phyloP scores from a whole-genome alignment of 2,797 vertebrate genomes.

The Protonibea diacanthus region DNA sequence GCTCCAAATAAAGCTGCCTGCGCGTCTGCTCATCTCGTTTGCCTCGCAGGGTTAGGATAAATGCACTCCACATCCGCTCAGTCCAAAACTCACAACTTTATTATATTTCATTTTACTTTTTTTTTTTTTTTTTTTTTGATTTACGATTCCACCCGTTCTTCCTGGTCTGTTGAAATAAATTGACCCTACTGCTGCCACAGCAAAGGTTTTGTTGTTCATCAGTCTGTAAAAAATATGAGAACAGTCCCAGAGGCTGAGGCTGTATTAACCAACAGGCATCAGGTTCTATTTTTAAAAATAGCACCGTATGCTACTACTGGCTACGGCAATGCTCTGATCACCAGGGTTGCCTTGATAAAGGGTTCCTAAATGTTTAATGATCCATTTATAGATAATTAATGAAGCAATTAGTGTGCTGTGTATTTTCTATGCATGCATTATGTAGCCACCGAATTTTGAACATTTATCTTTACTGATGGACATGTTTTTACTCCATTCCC shows the following conservation, averaged over 20 bases:
- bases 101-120: slow-evolving; percentile 53
- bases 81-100: slow-evolving; percentile 54
- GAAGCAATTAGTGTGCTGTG: slow-evolving; percentile 77
- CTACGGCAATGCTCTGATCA: slow-evolving; percentile 58
- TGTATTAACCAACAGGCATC: slow-evolving; percentile 60
- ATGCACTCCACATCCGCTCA: slow-evolving; percentile 58
- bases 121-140: slow-evolving; percentile 60
- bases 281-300: slow-evolving; percentile 70
- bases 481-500: slow-evolving; percentile 64
- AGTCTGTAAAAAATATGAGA: slow-evolving; percentile 48
- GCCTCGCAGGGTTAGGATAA: slow-evolving; percentile 66
- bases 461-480: slow-evolving; percentile 71
- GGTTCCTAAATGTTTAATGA: slow-evolving; percentile 76
- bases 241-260: slow-evolving; percentile 48
- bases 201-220: slow-evolving; percentile 58
- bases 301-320: slow-evolving; percentile 38
- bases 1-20: slow-evolving; percentile 74
- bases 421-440: slow-evolving; percentile 73
- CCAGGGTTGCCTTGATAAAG: slow-evolving; percentile 71
- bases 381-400: slow-evolving; percentile 80
- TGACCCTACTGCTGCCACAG: slow-evolving; percentile 20
- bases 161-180: slow-evolving; percentile 53
- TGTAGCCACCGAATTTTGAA: slow-evolving; percentile 58
- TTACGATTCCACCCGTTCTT: slow-evolving; percentile 29
- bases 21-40: slow-evolving; percentile 68